Conservation (phyloP, 2,888 invertebrate genomes). For the Thera britannica region DNA sequence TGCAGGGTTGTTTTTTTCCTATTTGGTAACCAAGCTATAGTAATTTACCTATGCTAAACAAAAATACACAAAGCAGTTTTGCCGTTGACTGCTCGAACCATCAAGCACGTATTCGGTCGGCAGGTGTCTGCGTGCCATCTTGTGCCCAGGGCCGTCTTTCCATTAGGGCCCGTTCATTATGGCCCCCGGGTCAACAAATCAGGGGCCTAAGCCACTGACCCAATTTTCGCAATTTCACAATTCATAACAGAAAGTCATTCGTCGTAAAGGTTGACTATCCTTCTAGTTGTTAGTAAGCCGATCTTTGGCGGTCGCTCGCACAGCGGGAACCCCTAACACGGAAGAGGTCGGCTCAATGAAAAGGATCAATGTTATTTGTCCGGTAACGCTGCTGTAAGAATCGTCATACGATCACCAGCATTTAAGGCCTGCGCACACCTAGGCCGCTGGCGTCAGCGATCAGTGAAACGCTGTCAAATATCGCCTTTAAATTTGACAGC, state of each 20-base stretch:
- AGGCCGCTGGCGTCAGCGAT: too few species aligned
- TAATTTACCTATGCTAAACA: background rate
- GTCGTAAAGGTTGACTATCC: background rate
- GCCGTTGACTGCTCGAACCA: conserved; percentile 54
- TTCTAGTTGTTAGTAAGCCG: background rate
- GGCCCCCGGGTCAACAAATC: background rate
- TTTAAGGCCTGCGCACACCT: too few species aligned
- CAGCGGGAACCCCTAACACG: background rate
- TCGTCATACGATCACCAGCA: too few species aligned
- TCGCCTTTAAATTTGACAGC: too few species aligned
- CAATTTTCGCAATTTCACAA: background rate
- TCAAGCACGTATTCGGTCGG: conserved; percentile 66
- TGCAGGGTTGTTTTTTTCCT: too few species aligned
- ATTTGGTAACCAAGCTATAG: too few species aligned
- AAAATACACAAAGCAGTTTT: conserved; percentile 18
- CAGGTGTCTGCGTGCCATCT: conserved; percentile 53
- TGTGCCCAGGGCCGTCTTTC: conserved; percentile 22
- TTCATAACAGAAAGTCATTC: background rate
- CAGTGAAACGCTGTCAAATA: too few species aligned
- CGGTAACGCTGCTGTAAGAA: too few species aligned
- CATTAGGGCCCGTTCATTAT: background rate
- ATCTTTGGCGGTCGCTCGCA: background rate
- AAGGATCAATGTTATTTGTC: too few species aligned
- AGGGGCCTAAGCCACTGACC: background rate
- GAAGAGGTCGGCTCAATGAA: too few species aligned